Base-by-base conservation (phyloP, 2,797 vertebrate species). In the Columba guinea region DNA sequence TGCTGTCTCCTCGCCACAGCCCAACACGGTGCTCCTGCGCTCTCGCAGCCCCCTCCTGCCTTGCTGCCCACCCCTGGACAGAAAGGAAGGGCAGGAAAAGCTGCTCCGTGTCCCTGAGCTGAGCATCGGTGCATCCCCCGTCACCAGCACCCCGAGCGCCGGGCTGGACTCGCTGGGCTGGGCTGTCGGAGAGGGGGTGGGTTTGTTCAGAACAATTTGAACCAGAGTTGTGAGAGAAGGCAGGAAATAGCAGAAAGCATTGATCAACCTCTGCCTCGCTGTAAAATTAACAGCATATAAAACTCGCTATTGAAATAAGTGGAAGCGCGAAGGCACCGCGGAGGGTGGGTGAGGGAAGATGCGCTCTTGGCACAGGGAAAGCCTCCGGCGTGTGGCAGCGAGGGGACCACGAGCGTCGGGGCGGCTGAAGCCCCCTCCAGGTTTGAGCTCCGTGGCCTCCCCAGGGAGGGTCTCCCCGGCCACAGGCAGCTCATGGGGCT, bases 271-370 rank as follows among this genome's bases (percentile, higher is more conserved):
- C 84, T 32, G 23, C n/a, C 75, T 87, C 2, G 0, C 86, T 91
- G 37, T 58, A 92, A 94, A 94, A 92, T 91, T 87, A 79, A 64
- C 84, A 95, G 55, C 24, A 24, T 44, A 69, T 82, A 79, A 69
- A 92, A 48, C 8, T 78, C 55, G 11, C 11, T 12, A 58, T 16
- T 89, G 56, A 62, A 84, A 62, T 65, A 55, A 87, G 14, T 58
- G 87, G 34, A 69, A 89, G 78, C 37, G 55, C 76, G 78, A 65
- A 14, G 1, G 3, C 62, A 30, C 17, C 12, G 5, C 64, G 89
- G 79, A 58, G 39, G 28, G 46, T 0, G 13, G 53, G 67, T 2
- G 16, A 39, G 46, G 75, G 84, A 34, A 48, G 27, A 35, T 2
- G 2, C 3, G 2, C 34, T 49, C 41, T 56, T 1, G 0, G 15